phyloP scores from a whole-genome alignment of 2,113 vertebrate species.

The Macrotis lagotis region DNA sequence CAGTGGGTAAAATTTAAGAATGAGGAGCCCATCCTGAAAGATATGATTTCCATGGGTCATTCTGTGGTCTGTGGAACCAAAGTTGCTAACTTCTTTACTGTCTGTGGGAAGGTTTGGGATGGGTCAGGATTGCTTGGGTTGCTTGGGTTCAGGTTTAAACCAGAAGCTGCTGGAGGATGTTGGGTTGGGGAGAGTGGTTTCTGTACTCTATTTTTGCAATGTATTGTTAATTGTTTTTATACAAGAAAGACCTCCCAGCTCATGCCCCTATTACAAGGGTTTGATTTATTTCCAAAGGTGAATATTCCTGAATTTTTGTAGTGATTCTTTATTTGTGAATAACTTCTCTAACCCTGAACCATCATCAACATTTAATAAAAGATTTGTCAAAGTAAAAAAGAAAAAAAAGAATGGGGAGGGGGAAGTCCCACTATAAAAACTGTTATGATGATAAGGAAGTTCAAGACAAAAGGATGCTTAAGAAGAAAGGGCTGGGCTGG shows the following conservation, averaged over 20 bases:
- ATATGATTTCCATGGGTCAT: conserved; percentile 36
- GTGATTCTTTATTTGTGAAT: conserved; percentile 64
- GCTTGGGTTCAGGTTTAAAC: conserved; percentile 76
- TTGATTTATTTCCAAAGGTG: conserved; percentile 75
- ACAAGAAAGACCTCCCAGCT: conserved; percentile 55
- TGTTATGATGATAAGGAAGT: neutral
- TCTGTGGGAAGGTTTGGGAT: neutral
- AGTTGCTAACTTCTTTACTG: conserved; percentile 56
- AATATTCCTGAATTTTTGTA: conserved; percentile 70
- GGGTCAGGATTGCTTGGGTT: conserved; percentile 29
- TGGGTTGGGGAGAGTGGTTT: conserved; percentile 80
- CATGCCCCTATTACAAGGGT: conserved; percentile 68
- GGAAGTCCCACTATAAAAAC: neutral
- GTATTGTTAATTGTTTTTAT: conserved; percentile 83
- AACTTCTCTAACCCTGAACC: conserved; percentile 56
- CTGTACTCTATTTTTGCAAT: conserved; percentile 88
- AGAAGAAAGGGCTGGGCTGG: no score
- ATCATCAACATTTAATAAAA: conserved; percentile 73
- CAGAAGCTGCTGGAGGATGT: conserved; percentile 84
- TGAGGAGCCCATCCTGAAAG: neutral
- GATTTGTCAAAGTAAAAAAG: conserved; percentile 71
- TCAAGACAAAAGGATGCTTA: neutral
- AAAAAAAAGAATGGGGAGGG: no score
- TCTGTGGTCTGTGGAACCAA: conserved; percentile 41
- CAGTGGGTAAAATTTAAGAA: neutral